A percentile compares a stretch with the other conserved stretches of the same genome.
These are phyloP conservation scores for Lycaena phlaeas DNA, from an alignment of 2,888 invertebrate genomes.

Conservation along the genomic window DNA sequence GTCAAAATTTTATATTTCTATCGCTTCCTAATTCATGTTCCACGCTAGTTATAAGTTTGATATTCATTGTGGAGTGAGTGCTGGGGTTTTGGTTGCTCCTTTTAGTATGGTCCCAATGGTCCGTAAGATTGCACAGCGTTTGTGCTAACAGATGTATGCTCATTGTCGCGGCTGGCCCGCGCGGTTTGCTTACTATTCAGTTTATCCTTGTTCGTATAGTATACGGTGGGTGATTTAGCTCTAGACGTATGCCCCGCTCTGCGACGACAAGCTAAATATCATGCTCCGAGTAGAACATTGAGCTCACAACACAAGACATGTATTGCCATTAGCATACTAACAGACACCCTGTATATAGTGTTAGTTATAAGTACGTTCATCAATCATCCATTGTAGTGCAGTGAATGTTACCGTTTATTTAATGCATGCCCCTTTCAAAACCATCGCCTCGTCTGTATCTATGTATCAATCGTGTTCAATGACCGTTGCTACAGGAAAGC, in stretches of 20 bases:
- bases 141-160: slow-evolving; percentile 52
- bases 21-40: slow-evolving; percentile 67
- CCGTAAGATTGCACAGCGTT: slow-evolving; percentile 61
- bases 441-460: slow-evolving; percentile 32
- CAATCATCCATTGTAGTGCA: slow-evolving; percentile 9
- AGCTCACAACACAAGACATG: slow-evolving; percentile 47
- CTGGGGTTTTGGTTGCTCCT: slow-evolving; percentile 69
- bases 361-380: slow-evolving; percentile 18
- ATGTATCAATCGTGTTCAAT: slow-evolving; percentile 30
- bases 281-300: slow-evolving; percentile 66
- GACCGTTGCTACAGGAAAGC: slow-evolving; percentile 37
- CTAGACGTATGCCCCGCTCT: slow-evolving; percentile 55
- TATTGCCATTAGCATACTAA: slow-evolving; percentile 45
- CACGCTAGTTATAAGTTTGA: slow-evolving; percentile 53
- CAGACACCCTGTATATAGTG: slow-evolving; percentile 46
- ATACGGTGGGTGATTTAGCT: slow-evolving; percentile 58
- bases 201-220: slow-evolving; percentile 52
- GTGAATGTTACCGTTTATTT: no score
- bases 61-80: slow-evolving; percentile 63
- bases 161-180: slow-evolving; percentile 35
- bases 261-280: slow-evolving; percentile 51
- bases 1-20: slow-evolving; percentile 49
- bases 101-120: slow-evolving; percentile 53
- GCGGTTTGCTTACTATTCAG: slow-evolving; percentile 48
- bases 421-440: slow-evolving; percentile 13